A percentile compares a stretch with the other conserved stretches of the same genome.
These are phyloP conservation scores for Macroteleia sp. DNA, from an alignment of 2,888 invertebrate genomes.

Conservation along the genomic window DNA sequence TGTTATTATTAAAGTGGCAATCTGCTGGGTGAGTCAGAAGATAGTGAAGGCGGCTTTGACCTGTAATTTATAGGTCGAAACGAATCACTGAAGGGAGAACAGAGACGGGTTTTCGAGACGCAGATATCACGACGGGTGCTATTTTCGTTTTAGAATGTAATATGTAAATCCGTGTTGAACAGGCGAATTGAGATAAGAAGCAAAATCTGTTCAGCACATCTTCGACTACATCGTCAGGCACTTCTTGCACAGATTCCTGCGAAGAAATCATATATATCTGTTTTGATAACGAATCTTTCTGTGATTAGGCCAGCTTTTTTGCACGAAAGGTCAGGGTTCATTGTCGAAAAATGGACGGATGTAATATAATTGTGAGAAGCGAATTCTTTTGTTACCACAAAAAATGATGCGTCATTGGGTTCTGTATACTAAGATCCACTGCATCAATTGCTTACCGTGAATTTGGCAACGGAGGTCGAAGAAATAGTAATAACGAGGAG, in stretches of 20 bases:
- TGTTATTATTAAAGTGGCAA: constrained; percentile 78
- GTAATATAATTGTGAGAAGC: constrained; percentile 27
- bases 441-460: constrained; percentile 35
- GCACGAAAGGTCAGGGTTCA: constrained; percentile 26
- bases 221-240: constrained; percentile 26
- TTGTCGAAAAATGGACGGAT: neutral
- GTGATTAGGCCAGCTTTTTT: constrained; percentile 33
- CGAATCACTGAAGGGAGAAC: constrained; percentile 69
- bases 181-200: constrained; percentile 69
- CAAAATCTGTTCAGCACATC: constrained; percentile 41
- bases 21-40: constrained; percentile 49
- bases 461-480: constrained; percentile 8
- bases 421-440: neutral
- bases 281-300: constrained; percentile 41
- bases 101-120: constrained; percentile 75
- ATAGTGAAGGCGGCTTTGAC: constrained; percentile 69
- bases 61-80: constrained; percentile 80
- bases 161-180: constrained; percentile 71
- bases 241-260: constrained; percentile 45
- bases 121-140: constrained; percentile 60
- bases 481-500: constrained; percentile 54
- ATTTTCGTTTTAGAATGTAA: constrained; percentile 69
- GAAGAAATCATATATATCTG: constrained; percentile 36
- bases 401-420: constrained; percentile 20
- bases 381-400: neutral